Evolutionary conservation across 2,797 vertebrate genomes (phyloP).

Genomic region (Lutjanus argentimaculatus): DNA sequence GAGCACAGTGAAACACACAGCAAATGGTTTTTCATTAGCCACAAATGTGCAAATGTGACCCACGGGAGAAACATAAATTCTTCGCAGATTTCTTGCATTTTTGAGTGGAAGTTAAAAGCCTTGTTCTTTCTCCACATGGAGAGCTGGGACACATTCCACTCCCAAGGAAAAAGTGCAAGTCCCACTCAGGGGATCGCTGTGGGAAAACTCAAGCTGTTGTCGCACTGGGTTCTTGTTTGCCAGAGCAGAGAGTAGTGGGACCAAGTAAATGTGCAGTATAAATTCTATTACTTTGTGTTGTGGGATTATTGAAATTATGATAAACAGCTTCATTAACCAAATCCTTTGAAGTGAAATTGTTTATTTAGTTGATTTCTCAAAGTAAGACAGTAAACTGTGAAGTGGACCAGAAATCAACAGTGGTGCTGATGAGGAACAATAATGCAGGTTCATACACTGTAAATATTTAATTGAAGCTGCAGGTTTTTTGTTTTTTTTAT

Average conservation of each 20-base stretch:
- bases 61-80: constrained; percentile 81
- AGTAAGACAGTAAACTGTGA: constrained; percentile 2
- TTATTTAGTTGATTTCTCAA: constrained; percentile 28
- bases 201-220: constrained; percentile 68
- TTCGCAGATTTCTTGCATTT: constrained; percentile 83
- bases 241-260: constrained; percentile 33
- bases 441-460: neutral
- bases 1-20: constrained; percentile 67
- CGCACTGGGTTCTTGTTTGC: constrained; percentile 62
- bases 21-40: constrained; percentile 84
- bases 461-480: neutral
- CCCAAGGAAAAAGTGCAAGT: constrained; percentile 62
- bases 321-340: constrained; percentile 55
- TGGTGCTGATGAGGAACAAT: neutral
- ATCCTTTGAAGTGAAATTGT: constrained; percentile 47
- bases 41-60: constrained; percentile 87
- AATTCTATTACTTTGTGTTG: constrained; percentile 46
- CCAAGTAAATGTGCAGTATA: constrained; percentile 43
- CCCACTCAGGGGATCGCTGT: constrained; percentile 56
- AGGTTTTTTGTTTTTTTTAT: neutral
- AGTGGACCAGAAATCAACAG: constrained; percentile 25
- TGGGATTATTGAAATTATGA: constrained; percentile 62
- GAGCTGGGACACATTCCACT: constrained; percentile 78
- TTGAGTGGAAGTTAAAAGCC: constrained; percentile 79
- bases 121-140: constrained; percentile 58